phyloP scores from a whole-genome alignment of 2,888 invertebrate genomes.

The Perizoma affinitatum region DNA sequence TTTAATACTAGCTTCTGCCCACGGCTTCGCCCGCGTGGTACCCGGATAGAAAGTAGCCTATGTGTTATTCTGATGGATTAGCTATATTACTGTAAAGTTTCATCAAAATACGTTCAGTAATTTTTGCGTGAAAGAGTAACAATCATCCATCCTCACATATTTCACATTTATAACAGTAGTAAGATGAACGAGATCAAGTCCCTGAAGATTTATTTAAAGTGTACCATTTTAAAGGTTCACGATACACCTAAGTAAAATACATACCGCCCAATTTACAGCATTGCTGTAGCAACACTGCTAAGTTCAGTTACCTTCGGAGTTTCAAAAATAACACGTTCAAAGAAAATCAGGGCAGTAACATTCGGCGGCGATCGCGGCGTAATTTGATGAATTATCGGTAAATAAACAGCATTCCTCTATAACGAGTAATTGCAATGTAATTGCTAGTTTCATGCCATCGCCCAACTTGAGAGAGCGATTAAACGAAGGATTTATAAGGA shows the following conservation, averaged over 20 bases:
- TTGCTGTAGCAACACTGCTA: not conserved
- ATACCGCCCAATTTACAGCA: not conserved
- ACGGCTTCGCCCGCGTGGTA: too few relatives aligned
- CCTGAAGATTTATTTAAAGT: too few relatives aligned
- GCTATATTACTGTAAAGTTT: too few relatives aligned
- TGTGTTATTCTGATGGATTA: too few relatives aligned
- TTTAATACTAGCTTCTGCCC: too few relatives aligned
- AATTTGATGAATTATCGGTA: constrained; percentile 34
- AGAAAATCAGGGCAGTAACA: constrained; percentile 38
- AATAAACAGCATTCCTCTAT: constrained; percentile 34
- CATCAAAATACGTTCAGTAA: too few relatives aligned
- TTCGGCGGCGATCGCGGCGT: constrained; percentile 18
- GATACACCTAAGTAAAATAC: not conserved
- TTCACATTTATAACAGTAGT: too few relatives aligned
- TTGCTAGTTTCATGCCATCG: constrained; percentile 13
- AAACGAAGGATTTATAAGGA: not conserved
- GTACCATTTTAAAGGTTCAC: too few relatives aligned
- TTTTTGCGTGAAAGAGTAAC: too few relatives aligned
- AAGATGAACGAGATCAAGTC: too few relatives aligned
- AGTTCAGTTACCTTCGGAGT: constrained; percentile 14
- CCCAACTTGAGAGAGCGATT: constrained; percentile 2
- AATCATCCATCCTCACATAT: too few relatives aligned
- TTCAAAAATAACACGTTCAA: constrained; percentile 38
- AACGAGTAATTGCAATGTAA: constrained; percentile 10
- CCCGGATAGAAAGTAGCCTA: too few relatives aligned